phyloP scores from a whole-genome alignment of 2,888 invertebrate genomes.

The Elysia crispata region DNA sequence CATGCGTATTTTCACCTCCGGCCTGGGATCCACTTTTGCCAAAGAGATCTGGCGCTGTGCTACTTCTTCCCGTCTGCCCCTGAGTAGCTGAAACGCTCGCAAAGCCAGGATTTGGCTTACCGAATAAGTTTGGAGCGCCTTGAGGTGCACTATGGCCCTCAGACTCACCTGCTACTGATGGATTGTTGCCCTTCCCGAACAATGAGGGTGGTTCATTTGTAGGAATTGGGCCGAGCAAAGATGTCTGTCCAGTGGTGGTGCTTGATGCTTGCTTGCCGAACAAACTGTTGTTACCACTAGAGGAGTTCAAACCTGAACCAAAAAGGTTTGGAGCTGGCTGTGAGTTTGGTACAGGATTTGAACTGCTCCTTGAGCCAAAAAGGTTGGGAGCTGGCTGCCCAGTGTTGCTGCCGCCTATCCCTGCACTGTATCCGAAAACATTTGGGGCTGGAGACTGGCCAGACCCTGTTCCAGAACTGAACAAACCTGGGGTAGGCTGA shows the following conservation, averaged over 20 bases:
- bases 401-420: no score
- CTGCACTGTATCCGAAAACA: no score
- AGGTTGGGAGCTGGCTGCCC: neutral
- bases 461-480: no score
- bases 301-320: neutral
- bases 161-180: neutral
- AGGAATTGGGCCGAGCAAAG: no score
- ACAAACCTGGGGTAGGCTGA: no score
- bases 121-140: constrained; percentile 32
- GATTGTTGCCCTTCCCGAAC: neutral
- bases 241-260: no score
- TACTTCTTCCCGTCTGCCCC: neutral
- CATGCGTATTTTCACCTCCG: neutral
- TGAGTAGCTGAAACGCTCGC: constrained; percentile 11
- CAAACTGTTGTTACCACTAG: no score
- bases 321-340: neutral
- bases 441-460: no score
- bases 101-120: constrained; percentile 30
- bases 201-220: neutral
- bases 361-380: constrained; percentile 6
- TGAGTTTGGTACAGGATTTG: neutral
- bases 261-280: no score
- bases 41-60: neutral
- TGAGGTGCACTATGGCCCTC: neutral
- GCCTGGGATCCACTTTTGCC: constrained; percentile 16